Evolutionary conservation across 2,888 invertebrate species (phyloP).

Genomic region (Graphium colonna): DNA sequence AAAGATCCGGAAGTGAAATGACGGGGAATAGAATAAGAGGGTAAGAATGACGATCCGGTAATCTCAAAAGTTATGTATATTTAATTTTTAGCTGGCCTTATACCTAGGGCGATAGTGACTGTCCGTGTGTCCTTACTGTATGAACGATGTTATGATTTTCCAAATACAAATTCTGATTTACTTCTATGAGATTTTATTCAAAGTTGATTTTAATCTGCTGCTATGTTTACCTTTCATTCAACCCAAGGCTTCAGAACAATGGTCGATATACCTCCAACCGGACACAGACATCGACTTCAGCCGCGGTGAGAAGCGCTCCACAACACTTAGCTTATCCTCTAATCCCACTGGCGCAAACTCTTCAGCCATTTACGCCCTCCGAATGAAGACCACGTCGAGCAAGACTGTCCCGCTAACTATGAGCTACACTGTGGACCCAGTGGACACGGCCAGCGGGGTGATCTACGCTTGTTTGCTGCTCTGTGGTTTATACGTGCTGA

Average conservation of each 20-base stretch:
- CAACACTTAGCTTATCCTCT: slow-evolving; percentile 51
- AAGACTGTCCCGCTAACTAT: slow-evolving; percentile 51
- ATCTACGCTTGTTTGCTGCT: slow-evolving; percentile 86
- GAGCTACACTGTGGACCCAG: slow-evolving; percentile 81
- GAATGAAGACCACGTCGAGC: slow-evolving; percentile 42
- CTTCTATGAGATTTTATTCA: too few species aligned
- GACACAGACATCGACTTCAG: slow-evolving; percentile 73
- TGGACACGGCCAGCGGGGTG: slow-evolving; percentile 84
- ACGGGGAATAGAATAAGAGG: too few species aligned
- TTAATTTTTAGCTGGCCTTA: too few species aligned
- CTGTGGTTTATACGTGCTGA: slow-evolving; percentile 86
- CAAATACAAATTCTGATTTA: too few species aligned
- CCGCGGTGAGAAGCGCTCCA: slow-evolving; percentile 64
- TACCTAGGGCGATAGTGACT: too few species aligned
- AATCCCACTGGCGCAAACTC: slow-evolving; percentile 28
- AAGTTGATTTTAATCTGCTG: too few species aligned
- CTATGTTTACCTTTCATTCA: neutral
- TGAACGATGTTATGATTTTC: too few species aligned
- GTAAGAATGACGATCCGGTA: too few species aligned
- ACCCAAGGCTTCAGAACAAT: slow-evolving; percentile 67
- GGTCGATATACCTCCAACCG: slow-evolving; percentile 81
- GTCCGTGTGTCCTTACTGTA: too few species aligned
- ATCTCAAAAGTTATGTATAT: too few species aligned
- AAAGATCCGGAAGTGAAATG: too few species aligned
- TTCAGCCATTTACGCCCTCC: slow-evolving; percentile 28